Evolutionary conservation across 2,113 vertebrate genomes (phyloP).

Genomic region (Odocoileus hemionus): DNA sequence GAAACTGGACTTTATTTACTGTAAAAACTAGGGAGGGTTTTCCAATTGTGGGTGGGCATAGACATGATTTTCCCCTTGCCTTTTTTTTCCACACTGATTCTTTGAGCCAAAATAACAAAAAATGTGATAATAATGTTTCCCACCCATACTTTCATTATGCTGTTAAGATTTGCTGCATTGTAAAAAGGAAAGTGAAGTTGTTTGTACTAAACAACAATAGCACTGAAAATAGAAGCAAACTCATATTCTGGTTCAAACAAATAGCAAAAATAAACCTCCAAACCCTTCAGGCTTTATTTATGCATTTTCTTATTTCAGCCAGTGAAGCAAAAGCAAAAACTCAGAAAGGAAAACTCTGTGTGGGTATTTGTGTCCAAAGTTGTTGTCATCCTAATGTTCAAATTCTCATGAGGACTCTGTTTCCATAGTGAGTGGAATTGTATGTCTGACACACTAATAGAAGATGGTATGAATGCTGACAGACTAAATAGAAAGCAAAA

Average conservation of each 20-base stretch:
- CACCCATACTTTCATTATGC: background rate
- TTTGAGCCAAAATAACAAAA: slow-evolving; percentile 58
- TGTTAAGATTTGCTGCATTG: slow-evolving; percentile 41
- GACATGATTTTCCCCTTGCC: slow-evolving; percentile 47
- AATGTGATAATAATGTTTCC: background rate
- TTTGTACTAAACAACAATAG: slow-evolving; percentile 33
- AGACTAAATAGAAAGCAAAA: slow-evolving; percentile 26
- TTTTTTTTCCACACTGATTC: background rate
- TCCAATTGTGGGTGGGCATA: slow-evolving; percentile 69
- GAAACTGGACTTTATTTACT: slow-evolving; percentile 67
- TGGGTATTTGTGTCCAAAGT: background rate
- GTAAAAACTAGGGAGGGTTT: slow-evolving; percentile 53
- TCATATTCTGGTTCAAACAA: slow-evolving; percentile 37
- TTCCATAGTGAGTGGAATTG: slow-evolving; percentile 33
- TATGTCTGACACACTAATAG: background rate
- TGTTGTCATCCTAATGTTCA: slow-evolving; percentile 21
- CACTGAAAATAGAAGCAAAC: slow-evolving; percentile 41
- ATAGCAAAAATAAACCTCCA: background rate
- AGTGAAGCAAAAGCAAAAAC: slow-evolving; percentile 31
- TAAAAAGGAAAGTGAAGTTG: slow-evolving; percentile 28
- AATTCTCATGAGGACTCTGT: slow-evolving; percentile 52
- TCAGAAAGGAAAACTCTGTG: background rate
- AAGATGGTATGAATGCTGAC: slow-evolving; percentile 58
- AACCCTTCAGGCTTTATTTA: background rate
- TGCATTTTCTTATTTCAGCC: slow-evolving; percentile 33